Evolutionary conservation across 2,797 vertebrate species (phyloP).

Genomic region (Lacerta viridis): DNA sequence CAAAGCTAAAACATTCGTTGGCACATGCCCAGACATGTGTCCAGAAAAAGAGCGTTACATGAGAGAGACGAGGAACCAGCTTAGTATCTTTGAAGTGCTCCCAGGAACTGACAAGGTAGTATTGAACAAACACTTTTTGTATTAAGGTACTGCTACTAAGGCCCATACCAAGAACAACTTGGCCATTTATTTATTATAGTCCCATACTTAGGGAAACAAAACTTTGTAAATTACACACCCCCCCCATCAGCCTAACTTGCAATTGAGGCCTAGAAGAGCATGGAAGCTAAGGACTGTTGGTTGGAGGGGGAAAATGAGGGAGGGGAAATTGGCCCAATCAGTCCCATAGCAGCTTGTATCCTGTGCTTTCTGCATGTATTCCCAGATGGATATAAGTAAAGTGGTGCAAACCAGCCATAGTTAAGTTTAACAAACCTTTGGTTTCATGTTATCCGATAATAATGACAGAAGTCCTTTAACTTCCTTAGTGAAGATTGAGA

Average conservation of each 20-base stretch:
- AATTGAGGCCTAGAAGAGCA: too few species aligned
- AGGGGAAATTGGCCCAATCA: neutral
- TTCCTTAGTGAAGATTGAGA: neutral
- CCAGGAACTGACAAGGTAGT: slow-evolving; percentile 92
- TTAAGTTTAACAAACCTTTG: neutral
- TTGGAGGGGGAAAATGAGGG: neutral
- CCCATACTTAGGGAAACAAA: neutral
- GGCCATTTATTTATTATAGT: neutral
- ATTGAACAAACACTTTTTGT: neutral
- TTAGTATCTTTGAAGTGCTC: slow-evolving; percentile 91
- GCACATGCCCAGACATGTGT: slow-evolving; percentile 98
- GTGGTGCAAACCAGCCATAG: neutral
- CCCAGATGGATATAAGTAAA: neutral
- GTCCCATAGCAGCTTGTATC: neutral
- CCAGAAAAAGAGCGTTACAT: slow-evolving; percentile 98
- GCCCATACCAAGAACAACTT: neutral
- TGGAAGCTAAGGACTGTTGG: neutral
- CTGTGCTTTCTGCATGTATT: neutral
- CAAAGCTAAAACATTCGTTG: slow-evolving; percentile 93
- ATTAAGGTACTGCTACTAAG: too few species aligned
- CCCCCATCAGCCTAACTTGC: neutral
- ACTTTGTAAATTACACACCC: neutral
- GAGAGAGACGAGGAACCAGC: slow-evolving; percentile 96
- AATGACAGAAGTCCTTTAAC: neutral
- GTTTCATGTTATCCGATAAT: neutral